phyloP scores from a whole-genome alignment of 1,140 invertebrate genomes.

The Atta cephalotes region DNA sequence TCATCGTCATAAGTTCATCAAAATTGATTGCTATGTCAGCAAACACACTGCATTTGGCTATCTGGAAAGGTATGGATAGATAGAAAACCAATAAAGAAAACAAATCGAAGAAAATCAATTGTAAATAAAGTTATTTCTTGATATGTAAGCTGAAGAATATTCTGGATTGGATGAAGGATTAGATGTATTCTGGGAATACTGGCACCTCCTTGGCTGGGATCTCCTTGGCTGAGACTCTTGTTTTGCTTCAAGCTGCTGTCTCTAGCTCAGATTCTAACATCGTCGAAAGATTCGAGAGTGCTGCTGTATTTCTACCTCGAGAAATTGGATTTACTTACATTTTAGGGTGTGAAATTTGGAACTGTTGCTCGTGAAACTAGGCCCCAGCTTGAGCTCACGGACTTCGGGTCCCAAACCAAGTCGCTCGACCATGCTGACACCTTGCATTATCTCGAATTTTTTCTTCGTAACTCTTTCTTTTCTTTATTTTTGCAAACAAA shows the following conservation, averaged over 20 bases:
- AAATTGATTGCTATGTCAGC: too few species aligned
- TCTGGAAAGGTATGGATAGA: too few species aligned
- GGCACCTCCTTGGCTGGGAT: too few species aligned
- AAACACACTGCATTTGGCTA: too few species aligned
- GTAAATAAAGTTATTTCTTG: too few species aligned
- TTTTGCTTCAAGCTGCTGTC: not conserved
- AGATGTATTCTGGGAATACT: not conserved
- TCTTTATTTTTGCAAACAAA: not conserved
- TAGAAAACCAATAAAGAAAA: too few species aligned
- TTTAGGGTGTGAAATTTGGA: slow-evolving; percentile 94
- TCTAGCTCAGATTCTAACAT: not conserved
- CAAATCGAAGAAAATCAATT: too few species aligned
- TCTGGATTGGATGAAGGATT: not conserved
- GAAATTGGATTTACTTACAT: slow-evolving; percentile 89
- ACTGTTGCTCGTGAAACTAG: slow-evolving; percentile 92
- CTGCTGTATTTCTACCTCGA: not conserved
- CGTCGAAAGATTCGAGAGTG: not conserved
- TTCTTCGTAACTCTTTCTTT: too few species aligned
- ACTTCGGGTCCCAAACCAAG: slow-evolving; percentile 91
- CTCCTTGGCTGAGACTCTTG: not conserved
- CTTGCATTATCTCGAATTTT: not conserved
- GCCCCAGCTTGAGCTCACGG: slow-evolving; percentile 93
- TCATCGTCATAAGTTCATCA: too few species aligned
- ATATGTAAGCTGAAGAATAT: too few species aligned
- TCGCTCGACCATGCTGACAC: slow-evolving; percentile 89